A percentile compares a stretch with the other conserved stretches of the same genome.
Conservation (phyloP, 2,888 invertebrate species). For the Rhyacophila evoluta region DNA sequence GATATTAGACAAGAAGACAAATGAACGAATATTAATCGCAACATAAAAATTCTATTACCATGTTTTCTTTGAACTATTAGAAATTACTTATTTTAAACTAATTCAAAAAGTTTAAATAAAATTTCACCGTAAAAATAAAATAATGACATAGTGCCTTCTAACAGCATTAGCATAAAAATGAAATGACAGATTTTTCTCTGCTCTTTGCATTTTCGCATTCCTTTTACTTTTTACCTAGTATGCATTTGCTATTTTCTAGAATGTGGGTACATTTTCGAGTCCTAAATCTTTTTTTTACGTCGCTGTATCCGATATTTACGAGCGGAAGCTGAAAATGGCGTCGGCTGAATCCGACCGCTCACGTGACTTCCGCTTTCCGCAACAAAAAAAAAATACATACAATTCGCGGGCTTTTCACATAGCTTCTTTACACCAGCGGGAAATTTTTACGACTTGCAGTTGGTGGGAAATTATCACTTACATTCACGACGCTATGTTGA, state of each 20-base stretch:
- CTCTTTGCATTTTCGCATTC: neutral
- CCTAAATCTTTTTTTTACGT: neutral
- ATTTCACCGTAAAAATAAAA: no score
- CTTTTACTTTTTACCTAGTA: neutral
- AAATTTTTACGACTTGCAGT: neutral
- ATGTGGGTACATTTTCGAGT: neutral
- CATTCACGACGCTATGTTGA: neutral
- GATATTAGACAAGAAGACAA: no score
- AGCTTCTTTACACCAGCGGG: neutral
- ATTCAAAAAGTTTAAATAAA: no score
- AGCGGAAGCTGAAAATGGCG: conserved; percentile 22
- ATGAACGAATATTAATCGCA: no score
- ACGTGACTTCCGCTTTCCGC: conserved; percentile 14
- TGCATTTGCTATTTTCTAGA: neutral
- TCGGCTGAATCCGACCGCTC: conserved; percentile 17
- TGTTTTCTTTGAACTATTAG: no score
- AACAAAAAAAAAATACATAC: neutral
- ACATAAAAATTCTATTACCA: no score
- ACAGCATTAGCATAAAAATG: neutral
- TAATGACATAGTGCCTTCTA: no score
- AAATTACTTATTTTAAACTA: no score
- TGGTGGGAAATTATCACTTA: neutral
- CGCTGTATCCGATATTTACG: conserved; percentile 22
- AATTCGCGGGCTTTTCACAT: neutral
- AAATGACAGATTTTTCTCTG: neutral